Evolutionary conservation across 2,888 invertebrate genomes (phyloP), one percentile per base, ranked within the genome.

Genomic region (Hypselothyrea guttata): DNA sequence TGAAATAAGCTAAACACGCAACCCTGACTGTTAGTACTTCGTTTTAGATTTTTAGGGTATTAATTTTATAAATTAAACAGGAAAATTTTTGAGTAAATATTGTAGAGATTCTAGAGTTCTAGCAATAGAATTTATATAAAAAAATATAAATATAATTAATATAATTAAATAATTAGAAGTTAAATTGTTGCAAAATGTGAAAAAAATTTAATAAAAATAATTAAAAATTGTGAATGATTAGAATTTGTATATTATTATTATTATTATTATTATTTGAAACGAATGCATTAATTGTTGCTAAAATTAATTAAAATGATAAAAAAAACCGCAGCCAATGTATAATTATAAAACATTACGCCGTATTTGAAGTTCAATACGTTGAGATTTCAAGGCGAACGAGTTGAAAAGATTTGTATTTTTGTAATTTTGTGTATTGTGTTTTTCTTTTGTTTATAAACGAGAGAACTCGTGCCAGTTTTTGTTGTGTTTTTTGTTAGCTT

Each of bases 341-440:
- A 74, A 52, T 74, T 75, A 56, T 71, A 76, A n/a, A n/a, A n/a
- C n/a, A 75, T 78, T 75, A 54, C 57, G 40, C 33, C 54, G 69
- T 37, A 65, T 71, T 79, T 82, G 84, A 82, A 82, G 74, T 82
- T 82, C 81, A 85, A 73, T 67, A 66, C 73, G 47, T 41, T 44
- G 42, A 28, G 46, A 59, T 83, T 22, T 82, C 81, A 85, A 82
- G 86, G 81, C 81, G 79, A 82, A 74, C 86, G 60, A 70, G 75
- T 60, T 49, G 49, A 66, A 69, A 83, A 41, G 34, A 71, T 67
- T 78, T 70, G 51, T 7, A 38, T 11, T 51, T 66, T 55, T 56
- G 57, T 52, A 16, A 13, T 42, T 52, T 12, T 28, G 52, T 52
- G 48, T 55, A 8, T 33, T 53, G 11, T 71, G 68, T 34, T 4